Evolutionary conservation across 1,140 invertebrate species (phyloP).

Genomic region (Panulirus ornatus): DNA sequence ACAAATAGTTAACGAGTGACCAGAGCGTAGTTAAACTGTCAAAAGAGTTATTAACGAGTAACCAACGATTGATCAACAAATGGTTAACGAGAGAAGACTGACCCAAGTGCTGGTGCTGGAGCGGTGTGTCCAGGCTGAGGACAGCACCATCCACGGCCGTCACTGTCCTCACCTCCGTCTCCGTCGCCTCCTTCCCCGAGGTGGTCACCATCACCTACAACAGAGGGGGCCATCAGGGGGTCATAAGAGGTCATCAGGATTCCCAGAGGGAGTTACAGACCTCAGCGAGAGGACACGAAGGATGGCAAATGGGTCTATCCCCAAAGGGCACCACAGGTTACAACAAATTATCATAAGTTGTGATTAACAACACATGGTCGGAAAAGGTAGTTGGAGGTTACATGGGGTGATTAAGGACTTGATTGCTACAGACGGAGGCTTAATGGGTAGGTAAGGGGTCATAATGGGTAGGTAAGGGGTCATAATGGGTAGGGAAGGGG

Average conservation of each 20-base stretch:
- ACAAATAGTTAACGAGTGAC: not conserved
- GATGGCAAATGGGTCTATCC: no score
- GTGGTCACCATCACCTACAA: constrained; percentile 61
- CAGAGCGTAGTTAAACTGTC: not conserved
- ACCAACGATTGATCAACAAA: not conserved
- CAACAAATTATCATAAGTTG: no score
- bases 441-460: no score
- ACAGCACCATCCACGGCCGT: constrained; percentile 18
- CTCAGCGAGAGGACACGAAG: no score
- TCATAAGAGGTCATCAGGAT: no score
- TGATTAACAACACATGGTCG: no score
- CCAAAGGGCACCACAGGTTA: no score
- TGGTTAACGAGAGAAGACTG: not conserved
- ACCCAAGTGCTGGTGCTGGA: constrained; percentile 52
- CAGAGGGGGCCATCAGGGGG: not conserved
- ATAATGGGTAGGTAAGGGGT: no score
- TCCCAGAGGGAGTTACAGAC: no score
- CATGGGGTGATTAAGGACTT: no score
- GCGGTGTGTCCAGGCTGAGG: constrained; percentile 47
- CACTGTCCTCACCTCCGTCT: constrained; percentile 58
- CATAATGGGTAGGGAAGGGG: no score
- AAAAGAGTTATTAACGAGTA: not conserved
- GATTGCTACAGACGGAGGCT: no score
- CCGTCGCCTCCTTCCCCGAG: constrained; percentile 24
- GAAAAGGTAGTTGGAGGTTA: not conserved